Evolutionary conservation across 2,888 invertebrate genomes (phyloP), one percentile per base, ranked within the genome.

Genomic region (Calameuta pallipes): DNA sequence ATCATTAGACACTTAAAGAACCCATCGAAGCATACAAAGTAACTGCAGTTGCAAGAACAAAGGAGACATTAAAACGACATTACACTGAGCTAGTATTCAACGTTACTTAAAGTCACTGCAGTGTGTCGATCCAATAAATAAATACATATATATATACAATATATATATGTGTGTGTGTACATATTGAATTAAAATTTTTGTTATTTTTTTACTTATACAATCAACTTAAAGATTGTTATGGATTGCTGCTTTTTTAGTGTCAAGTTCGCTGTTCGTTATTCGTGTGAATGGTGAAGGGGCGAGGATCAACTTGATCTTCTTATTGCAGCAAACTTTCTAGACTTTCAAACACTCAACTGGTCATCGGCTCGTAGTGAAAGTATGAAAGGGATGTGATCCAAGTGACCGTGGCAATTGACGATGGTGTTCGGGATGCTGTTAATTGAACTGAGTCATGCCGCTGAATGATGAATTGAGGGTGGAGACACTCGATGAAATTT

Each of bases 311-410:
- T 13, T 56, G 68, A 56, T 77, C 41, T 31, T 77, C 41, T 77
- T 74, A 31, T 37, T 74, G 69, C 76, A 76, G 30, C 74, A 70
- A 82, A 89, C 88, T 88, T 88, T 88, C 89, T 83, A 85, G 83
- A 89, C 89, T 89, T 89, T 89, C 89, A 83, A 88, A 84, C 85
- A 83, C 83, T 85, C 86, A 82, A 82, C 82, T 87, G 89, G 86
- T 88, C 87, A 87, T 85, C 88, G 85, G 85, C 86, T 85, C 74
- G 35, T 80, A 89, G 89, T 89, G 89, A 89, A 89, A 89, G 89
- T 88, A 81, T 78, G 78, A 80, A 80, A 78, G 83, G 81, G 84
- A 83, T 82, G 81, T 75, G 82, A 82, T 82, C 81, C 78, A 77
- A 78, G 80, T 82, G 84, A 84, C 85, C 83, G 77, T 88, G 86